Conservation (phyloP, 1,140 invertebrate species). For the Halictus rubicundus region DNA sequence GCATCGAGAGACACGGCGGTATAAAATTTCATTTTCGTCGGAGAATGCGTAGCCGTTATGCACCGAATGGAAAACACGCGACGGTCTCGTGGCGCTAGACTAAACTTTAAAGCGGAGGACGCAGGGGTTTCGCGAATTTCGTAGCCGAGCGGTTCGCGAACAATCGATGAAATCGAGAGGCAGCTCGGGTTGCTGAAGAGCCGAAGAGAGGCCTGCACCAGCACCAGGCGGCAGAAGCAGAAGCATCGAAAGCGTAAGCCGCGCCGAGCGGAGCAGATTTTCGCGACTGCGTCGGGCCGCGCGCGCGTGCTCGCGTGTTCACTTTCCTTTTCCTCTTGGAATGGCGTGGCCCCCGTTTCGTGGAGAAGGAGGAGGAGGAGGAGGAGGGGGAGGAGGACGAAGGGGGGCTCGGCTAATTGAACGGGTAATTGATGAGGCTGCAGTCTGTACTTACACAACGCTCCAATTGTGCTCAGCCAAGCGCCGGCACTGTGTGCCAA, state of each 20-base stretch:
- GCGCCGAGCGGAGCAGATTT: conserved; percentile 30
- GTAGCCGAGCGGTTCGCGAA: too few species aligned
- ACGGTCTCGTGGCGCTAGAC: too few species aligned
- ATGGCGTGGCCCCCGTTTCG: background rate
- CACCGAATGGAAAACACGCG: too few species aligned
- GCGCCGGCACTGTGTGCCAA: conserved; percentile 69
- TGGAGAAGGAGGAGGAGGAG: too few species aligned
- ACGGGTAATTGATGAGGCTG: conserved; percentile 74
- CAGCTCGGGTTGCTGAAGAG: conserved; percentile 13
- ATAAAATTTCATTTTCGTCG: too few species aligned
- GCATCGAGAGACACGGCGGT: too few species aligned
- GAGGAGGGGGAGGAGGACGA: background rate
- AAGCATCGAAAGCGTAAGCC: too few species aligned
- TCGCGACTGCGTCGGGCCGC: conserved; percentile 40
- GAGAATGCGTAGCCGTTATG: too few species aligned
- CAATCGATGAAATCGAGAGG: background rate
- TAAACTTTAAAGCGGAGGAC: too few species aligned
- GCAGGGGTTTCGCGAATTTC: too few species aligned
- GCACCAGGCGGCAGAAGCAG: too few species aligned
- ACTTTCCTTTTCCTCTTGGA: conserved; percentile 9
- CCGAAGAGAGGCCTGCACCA: background rate
- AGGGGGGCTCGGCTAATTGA: conserved; percentile 68
- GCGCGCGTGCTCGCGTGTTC: conserved; percentile 4
- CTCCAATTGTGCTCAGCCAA: conserved; percentile 74
- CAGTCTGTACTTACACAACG: conserved; percentile 75